Evolutionary conservation across 2,888 invertebrate genomes (phyloP), one percentile per base, ranked within the genome.

Genomic region (Cryptophagus acutangulus): DNA sequence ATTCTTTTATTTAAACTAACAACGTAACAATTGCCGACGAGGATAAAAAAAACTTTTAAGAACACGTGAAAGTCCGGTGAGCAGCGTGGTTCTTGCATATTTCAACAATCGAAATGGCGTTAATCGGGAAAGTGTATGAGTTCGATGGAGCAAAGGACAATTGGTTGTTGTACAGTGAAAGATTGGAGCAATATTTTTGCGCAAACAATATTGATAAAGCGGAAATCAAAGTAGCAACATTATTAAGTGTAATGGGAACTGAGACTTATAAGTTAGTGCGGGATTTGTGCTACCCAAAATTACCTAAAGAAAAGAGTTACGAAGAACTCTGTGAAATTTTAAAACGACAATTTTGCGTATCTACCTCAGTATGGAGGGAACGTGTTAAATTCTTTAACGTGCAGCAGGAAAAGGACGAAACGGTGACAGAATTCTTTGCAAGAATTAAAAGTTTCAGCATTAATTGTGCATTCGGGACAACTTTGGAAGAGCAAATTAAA

Each of bases 181-280:
- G 18, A 18, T 17, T 34, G 5, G 34, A 34, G 5, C 34, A 34
- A 17, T 20, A 18, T 34, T 34, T 34, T 34, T 9, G 17, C 3
- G 34, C 34, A 2, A 34, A 34, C 15, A 34, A 34, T 18, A 34
- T 34, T 10, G 18, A 3, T 8, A 14, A 34, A 12, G 17, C 17
- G 3, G 14, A 34, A 34, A 18, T 34, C 13, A 17, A 17, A 34
- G 34, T 34, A 17, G 34, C 17, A 3, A 14, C 14, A 14, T 10
- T 34, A 4, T 10, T 18, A 15, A 17, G 34, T 15, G 10, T 14
- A 4, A 17, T 34, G 5, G 14, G 34, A 9, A 9, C 8, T n/a
- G 3, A 2, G 9, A 34, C 34, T 17, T 34, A 12, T 18, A 3
- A 8, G 4, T 17, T 34, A 3, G 13, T 34, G 8, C 8, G 15